Conservation (phyloP, 2,888 invertebrate genomes). For the Plutella xylostella region DNA sequence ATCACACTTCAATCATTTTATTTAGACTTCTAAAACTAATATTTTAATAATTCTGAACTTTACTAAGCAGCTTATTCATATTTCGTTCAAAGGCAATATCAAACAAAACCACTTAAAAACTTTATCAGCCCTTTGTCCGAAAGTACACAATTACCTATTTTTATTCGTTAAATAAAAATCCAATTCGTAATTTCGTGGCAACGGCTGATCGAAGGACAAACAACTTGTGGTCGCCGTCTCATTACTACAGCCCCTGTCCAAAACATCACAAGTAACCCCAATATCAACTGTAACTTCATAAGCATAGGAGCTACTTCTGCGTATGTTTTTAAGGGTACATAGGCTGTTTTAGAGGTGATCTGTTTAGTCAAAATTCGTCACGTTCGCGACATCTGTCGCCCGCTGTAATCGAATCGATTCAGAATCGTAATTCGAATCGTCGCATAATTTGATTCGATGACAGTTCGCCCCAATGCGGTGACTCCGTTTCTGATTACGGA, state of each 20-base stretch:
- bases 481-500: slow-evolving; percentile 46
- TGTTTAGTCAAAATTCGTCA: slow-evolving; percentile 63
- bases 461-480: slow-evolving; percentile 46
- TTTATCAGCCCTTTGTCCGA: too few relatives aligned
- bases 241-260: slow-evolving; percentile 54
- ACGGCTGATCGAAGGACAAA: slow-evolving; percentile 66
- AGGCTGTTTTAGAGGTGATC: slow-evolving; percentile 29
- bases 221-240: slow-evolving; percentile 68
- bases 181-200: slow-evolving; percentile 66
- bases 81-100: too few relatives aligned
- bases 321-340: slow-evolving; percentile 19
- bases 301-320: slow-evolving; percentile 15
- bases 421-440: slow-evolving; percentile 41
- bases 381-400: slow-evolving; percentile 68
- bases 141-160: too few relatives aligned
- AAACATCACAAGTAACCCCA: slow-evolving; percentile 28
- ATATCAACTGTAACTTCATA: slow-evolving; percentile 19
- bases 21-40: too few relatives aligned
- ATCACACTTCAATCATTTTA: too few relatives aligned
- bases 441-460: slow-evolving; percentile 66
- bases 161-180: slow-evolving; percentile 3
- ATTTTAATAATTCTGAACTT: too few relatives aligned
- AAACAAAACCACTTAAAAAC: too few relatives aligned
- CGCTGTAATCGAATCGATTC: slow-evolving; percentile 53
- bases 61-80: too few relatives aligned